Evolutionary conservation across 2,113 vertebrate genomes (phyloP).

Genomic region (Centropristis striata): DNA sequence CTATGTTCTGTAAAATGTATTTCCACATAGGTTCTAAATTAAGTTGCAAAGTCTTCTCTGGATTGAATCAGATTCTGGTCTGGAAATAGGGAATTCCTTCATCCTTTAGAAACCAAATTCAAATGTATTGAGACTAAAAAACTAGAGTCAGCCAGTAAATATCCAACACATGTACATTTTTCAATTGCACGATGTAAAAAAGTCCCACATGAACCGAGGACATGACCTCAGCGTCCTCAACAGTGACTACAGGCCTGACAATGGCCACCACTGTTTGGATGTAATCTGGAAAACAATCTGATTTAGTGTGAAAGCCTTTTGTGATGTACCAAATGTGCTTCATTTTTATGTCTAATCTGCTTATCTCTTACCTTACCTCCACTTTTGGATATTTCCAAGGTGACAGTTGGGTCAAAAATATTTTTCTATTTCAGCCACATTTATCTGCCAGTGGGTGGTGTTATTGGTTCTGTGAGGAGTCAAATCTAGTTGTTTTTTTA

Average conservation of each 20-base stretch:
- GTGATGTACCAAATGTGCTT: constrained; percentile 11
- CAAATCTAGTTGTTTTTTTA: neutral
- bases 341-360: constrained; percentile 17
- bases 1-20: neutral
- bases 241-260: neutral
- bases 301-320: constrained; percentile 43
- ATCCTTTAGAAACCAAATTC: neutral
- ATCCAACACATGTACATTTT: neutral
- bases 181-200: neutral
- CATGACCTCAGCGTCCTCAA: constrained; percentile 29
- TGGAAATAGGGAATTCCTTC: neutral
- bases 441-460: constrained; percentile 16
- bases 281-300: constrained; percentile 44
- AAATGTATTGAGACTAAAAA: neutral
- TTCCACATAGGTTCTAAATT: neutral
- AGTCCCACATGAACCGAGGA: constrained; percentile 1
- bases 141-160: neutral
- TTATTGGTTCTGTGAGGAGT: neutral
- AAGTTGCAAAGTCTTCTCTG: neutral
- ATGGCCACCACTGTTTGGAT: constrained; percentile 44
- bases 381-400: neutral
- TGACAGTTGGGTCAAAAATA: neutral
- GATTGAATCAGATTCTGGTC: neutral
- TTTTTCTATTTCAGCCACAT: neutral
- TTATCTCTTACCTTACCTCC: constrained; percentile 14